Evolutionary conservation across 1,140 invertebrate species (phyloP), one percentile per base, ranked within the genome.

Genomic region (Papilio aristodemus): DNA sequence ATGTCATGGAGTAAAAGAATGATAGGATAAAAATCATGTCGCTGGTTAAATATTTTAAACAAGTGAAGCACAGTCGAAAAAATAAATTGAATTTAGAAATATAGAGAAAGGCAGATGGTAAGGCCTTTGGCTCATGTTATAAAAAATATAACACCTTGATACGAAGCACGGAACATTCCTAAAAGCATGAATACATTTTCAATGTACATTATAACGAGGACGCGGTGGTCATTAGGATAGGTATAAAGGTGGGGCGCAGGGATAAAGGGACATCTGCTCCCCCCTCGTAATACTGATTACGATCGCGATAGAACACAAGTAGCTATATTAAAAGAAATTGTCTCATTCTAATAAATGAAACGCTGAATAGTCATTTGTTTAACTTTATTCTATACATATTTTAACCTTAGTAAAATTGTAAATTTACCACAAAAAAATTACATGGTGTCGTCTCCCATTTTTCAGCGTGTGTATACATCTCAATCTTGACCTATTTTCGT

Each of bases 331-430:
- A 17, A 46, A 46, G 19, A 14, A 46, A 46, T 22, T 50, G 43
- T 54, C 46, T 6, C 19, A 22, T 54, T 77, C 72, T 71, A 68
- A 60, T 67, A 39, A 13, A 22, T 62, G 63, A 76, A n/a, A n/a
- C n/a, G n/a, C n/a, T n/a, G n/a, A 77, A 71, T 70, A 67, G 17
- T 64, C 68, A 57, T 73, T 73, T 14, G 5, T 4, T 41, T 41
- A n/a, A n/a, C n/a, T n/a, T n/a, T n/a, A n/a, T n/a, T n/a, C n/a
- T n/a, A n/a, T n/a, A n/a, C n/a, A n/a, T n/a, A n/a, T n/a, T n/a
- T n/a, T n/a, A n/a, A n/a, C n/a, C n/a, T n/a, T n/a, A n/a, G n/a
- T n/a, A n/a, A n/a, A n/a, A n/a, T n/a, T n/a, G n/a, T n/a, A n/a
- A n/a, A n/a, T n/a, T n/a, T n/a, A n/a, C n/a, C n/a, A n/a, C n/a